phyloP scores from a whole-genome alignment of 2,113 vertebrate genomes.

The Mesitornis unicolor region DNA sequence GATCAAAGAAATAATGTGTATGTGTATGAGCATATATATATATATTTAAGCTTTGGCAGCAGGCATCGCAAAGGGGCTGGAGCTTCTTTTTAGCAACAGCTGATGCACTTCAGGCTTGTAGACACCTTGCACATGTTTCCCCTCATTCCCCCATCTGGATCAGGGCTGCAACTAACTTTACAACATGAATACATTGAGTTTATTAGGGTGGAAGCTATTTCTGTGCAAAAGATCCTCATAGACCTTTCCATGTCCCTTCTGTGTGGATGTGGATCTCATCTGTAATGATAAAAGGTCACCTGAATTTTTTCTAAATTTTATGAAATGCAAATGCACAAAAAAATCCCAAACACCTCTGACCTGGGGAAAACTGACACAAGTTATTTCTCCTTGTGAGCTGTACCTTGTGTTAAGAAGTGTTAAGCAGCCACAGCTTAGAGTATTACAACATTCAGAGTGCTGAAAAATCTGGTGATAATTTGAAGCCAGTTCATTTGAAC shows the following conservation, averaged over 20 bases:
- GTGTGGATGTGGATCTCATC: background rate
- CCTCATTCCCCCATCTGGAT: background rate
- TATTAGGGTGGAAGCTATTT: background rate
- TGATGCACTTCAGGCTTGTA: background rate
- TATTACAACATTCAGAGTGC: background rate
- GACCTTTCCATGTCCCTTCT: background rate
- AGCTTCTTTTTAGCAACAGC: background rate
- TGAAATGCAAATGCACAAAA: background rate
- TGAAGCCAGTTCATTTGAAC: background rate
- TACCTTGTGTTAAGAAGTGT: background rate
- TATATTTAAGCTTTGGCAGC: background rate
- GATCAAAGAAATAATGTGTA: background rate
- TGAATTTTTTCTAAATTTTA: background rate
- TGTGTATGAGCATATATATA: background rate
- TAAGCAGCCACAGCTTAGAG: background rate
- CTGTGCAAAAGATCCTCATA: background rate
- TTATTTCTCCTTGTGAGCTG: background rate
- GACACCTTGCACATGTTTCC: background rate
- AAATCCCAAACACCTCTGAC: background rate
- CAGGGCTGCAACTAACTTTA: background rate
- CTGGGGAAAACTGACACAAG: background rate
- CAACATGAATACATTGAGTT: background rate
- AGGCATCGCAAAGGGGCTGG: background rate
- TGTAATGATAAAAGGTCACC: background rate
- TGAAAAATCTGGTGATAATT: background rate